Evolutionary conservation across 2,113 vertebrate species (phyloP).

Genomic region (Ammospiza nelsoni): DNA sequence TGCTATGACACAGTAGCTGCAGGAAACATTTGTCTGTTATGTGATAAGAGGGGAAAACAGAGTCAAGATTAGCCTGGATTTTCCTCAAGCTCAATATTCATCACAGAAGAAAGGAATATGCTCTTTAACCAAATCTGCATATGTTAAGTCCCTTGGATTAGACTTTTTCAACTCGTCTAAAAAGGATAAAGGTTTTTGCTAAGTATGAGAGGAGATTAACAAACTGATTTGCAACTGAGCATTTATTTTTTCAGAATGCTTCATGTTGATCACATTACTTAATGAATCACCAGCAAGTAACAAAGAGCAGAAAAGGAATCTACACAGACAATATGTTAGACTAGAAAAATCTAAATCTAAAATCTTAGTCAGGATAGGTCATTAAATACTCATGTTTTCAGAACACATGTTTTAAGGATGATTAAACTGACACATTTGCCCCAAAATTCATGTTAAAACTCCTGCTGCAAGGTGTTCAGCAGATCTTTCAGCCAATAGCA

Average conservation of each 20-base stretch:
- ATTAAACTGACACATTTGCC: neutral
- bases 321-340: neutral
- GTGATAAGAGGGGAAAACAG: conserved; percentile 53
- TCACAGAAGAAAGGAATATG: neutral
- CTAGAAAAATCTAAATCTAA: neutral
- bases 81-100: conserved; percentile 58
- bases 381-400: neutral
- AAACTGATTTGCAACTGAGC: neutral
- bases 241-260: neutral
- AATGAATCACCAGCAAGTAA: neutral
- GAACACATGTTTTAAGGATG: neutral
- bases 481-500: neutral
- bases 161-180: neutral
- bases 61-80: conserved; percentile 59
- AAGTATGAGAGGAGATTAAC: neutral
- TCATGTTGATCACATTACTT: neutral
- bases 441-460: neutral
- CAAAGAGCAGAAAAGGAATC: neutral
- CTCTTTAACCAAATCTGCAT: neutral
- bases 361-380: neutral
- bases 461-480: neutral
- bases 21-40: conserved; percentile 71
- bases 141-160: neutral
- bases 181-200: neutral
- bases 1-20: conserved; percentile 67